Evolutionary conservation across 2,888 invertebrate species (phyloP).

Genomic region (Drosophila neonasuta): DNA sequence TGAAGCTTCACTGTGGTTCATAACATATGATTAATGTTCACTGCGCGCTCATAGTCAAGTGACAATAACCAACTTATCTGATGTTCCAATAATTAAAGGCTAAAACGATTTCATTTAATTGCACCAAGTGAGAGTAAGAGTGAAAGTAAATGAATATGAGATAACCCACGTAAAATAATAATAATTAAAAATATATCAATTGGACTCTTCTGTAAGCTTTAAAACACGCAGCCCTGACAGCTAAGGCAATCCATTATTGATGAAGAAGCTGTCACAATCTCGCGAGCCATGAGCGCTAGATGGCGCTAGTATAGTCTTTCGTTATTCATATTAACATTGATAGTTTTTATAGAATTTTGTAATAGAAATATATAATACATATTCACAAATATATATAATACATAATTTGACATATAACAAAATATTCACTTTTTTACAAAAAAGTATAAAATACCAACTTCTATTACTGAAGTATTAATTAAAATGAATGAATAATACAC

Average conservation of each 20-base stretch:
- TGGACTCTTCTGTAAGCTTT: background rate
- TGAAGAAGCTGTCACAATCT: background rate
- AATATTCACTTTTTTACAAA: too few species aligned
- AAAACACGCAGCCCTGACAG: background rate
- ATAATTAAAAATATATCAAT: background rate
- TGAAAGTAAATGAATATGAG: background rate
- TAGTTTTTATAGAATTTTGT: too few species aligned
- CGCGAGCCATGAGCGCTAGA: background rate
- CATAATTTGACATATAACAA: too few species aligned
- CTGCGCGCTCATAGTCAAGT: background rate
- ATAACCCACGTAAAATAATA: background rate
- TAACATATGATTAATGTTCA: slow-evolving; percentile 44
- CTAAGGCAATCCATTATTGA: background rate
- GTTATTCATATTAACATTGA: too few species aligned
- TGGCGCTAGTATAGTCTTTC: background rate
- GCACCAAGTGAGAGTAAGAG: background rate
- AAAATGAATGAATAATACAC: too few species aligned
- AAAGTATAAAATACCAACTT: too few species aligned
- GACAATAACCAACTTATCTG: slow-evolving; percentile 28
- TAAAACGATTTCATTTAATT: slow-evolving; percentile 8
- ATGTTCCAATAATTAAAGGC: slow-evolving; percentile 16
- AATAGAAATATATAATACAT: too few species aligned
- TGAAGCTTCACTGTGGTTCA: slow-evolving; percentile 26
- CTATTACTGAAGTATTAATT: too few species aligned
- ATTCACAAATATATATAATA: too few species aligned